phyloP scores from a whole-genome alignment of 2,113 vertebrate genomes.

The Catharus bicknelli region DNA sequence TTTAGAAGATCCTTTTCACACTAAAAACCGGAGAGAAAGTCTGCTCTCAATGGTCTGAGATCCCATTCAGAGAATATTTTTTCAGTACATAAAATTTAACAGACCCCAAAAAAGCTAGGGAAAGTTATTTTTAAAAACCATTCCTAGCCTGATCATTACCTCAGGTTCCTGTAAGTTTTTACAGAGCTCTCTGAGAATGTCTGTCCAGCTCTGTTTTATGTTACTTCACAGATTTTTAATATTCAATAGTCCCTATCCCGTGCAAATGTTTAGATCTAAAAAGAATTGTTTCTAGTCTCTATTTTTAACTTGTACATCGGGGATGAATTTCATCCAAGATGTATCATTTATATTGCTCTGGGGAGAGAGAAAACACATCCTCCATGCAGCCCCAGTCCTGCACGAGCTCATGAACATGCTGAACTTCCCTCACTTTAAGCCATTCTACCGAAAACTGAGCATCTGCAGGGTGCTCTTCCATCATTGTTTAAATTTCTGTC shows the following conservation, averaged over 20 bases:
- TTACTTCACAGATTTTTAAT: slow-evolving; percentile 70
- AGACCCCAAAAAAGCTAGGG: background rate
- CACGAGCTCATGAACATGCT: background rate
- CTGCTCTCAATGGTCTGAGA: background rate
- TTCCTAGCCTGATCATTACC: background rate
- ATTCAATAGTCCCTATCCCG: slow-evolving; percentile 51
- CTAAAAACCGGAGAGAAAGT: background rate
- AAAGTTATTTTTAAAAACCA: slow-evolving; percentile 48
- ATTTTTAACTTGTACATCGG: slow-evolving; percentile 54
- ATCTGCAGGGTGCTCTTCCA: background rate
- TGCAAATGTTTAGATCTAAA: slow-evolving; percentile 56
- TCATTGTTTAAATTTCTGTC: slow-evolving; percentile 23
- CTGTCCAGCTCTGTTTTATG: slow-evolving; percentile 55
- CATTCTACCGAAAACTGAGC: background rate
- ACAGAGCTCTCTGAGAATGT: slow-evolving; percentile 36
- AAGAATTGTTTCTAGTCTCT: slow-evolving; percentile 57
- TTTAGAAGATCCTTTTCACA: background rate
- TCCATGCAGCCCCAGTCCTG: background rate
- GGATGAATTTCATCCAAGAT: slow-evolving; percentile 57
- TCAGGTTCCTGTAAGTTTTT: slow-evolving; percentile 48
- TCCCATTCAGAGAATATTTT: background rate
- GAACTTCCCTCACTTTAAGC: slow-evolving; percentile 10
- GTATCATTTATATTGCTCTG: slow-evolving; percentile 40
- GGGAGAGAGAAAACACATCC: slow-evolving; percentile 31
- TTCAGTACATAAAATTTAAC: background rate